Evolutionary conservation across 2,113 vertebrate species (phyloP), one percentile per base, ranked within the genome.

Genomic region (Arvicanthis niloticus): DNA sequence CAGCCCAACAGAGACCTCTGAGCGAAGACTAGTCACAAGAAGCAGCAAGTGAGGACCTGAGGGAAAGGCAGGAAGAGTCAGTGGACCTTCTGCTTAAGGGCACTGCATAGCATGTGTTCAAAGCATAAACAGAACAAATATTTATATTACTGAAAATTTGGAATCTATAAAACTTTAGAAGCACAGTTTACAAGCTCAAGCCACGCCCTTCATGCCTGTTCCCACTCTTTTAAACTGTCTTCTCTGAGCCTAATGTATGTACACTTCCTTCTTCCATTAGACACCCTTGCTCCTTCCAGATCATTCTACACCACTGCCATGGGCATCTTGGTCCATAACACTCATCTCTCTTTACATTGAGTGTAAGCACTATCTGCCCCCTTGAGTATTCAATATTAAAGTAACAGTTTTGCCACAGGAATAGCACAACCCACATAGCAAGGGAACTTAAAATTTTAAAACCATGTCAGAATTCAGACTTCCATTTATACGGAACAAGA

Each of bases 81-180:
- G 4, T 17, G 9, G 62, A 67, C 58, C 70, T 85, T 92, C 96
- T n/a, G 68, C 65, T 22, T 34, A 67, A 51, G 11, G 67, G 29
- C 29, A 48, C 37, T 95, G 91, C 70, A 76, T 29, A 84, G 40
- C 80, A 60, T 29, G 65, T 62, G 75, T 68, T 95, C 96, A 95
- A 92, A 95, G 91, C 91, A 92, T 80, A 96, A 65, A 91, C 48
- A 37, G 72, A 75, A 84, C 75, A 42, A 70, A 65, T 80, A 76
- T 96, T 96, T 96, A 85, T 60, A 92, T 62, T 51, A 92, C 21
- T 48, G 95, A 92, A 95, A 97, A 70, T 5, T 86, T 58, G 85
- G 94, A 91, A 76, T 60, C 91, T 88, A 76, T 78, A 88, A 96
- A 94, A 51, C 92, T 58, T 68, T 90, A 26, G 45, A 89, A 91